Evolutionary conservation across 2,888 invertebrate genomes (phyloP).

Genomic region (Epinotia demarniana): DNA sequence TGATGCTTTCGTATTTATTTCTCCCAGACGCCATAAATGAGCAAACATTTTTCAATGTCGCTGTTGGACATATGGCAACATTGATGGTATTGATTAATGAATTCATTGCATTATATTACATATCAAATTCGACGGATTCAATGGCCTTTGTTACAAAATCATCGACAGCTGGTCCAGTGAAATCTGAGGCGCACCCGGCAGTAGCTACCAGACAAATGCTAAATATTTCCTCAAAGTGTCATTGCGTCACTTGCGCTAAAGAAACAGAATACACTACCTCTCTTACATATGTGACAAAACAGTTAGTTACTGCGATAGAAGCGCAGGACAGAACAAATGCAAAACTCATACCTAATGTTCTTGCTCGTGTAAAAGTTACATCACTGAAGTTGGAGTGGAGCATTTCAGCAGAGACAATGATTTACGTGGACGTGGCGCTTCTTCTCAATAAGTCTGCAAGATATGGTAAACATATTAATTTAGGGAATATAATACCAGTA

Average conservation of each 20-base stretch:
- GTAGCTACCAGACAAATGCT: conserved; percentile 53
- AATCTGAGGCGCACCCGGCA: conserved; percentile 46
- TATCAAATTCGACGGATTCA: conserved; percentile 3
- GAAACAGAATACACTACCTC: conserved; percentile 47
- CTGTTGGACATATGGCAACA: background rate
- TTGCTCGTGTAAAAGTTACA: conserved; percentile 32
- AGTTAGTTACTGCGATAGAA: conserved; percentile 23
- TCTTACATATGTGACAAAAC: conserved; percentile 49
- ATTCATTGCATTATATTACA: conserved; percentile 9
- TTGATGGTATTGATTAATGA: conserved; percentile 11
- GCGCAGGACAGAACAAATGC: conserved; percentile 27
- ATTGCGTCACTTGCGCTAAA: conserved; percentile 56
- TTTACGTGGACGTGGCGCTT: conserved; percentile 11
- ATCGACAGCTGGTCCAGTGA: conserved; percentile 50
- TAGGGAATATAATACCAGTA: background rate
- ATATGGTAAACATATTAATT: background rate
- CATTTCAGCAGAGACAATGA: conserved; percentile 18
- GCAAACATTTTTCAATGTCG: conserved; percentile 15
- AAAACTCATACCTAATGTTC: conserved; percentile 33
- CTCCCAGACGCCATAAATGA: background rate
- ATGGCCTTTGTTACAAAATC: conserved; percentile 48
- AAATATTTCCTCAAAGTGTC: conserved; percentile 51
- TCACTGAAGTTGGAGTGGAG: conserved; percentile 5
- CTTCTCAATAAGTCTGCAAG: conserved; percentile 15
- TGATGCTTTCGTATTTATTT: background rate